Base-by-base conservation (phyloP, 1,140 invertebrate species). In the Pseudomyrmex concolor region DNA sequence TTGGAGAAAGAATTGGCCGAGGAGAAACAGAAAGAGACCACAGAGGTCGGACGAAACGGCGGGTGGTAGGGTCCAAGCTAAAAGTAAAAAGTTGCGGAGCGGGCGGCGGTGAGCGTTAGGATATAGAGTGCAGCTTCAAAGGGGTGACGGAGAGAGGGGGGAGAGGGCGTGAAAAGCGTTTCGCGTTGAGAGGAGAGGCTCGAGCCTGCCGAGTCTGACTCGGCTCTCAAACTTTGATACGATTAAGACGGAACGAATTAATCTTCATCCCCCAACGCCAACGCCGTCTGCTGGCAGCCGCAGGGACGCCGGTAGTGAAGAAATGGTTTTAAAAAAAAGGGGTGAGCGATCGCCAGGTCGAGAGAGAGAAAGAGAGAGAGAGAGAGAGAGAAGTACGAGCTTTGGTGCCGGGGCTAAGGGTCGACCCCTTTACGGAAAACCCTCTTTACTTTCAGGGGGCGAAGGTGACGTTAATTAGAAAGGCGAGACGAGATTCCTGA, bases 221-320 rank as follows among this genome's bases (percentile, higher is more conserved):
- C 87, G 89, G 88, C 92, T 94, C 91, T 93, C 92, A 92, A 94
- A 94, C 92, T 94, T 94, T 94, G 93, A 94, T 94, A 92, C 93
- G 94, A 94, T 94, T 94, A 94, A 94, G 93, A 94, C 92, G 92
- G 90, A 94, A 94, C 91, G 94, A 94, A 94, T 94, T 94, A 94
- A 94, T 94, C 94, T 94, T 94, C 94, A 92, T 94, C 93, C 92
- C 84, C 87, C 86, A 34, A 34, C 34, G 86, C 84, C 90, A 90
- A 89, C 90, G 84, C 87, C 91, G 90, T 91, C 90, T 91, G 90
- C 85, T 90, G 87, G 89, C 87, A 90, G 89, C 87, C 88, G 72
- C 86, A 85, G 83, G 67, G 85, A 83, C 89, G 85, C 88, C 88
- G 80, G 83, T 82, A 88, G 86, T 64, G 83, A 87, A 87, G 86